phyloP scores from a whole-genome alignment of 2,113 vertebrate species.

The Barnardius zonarius region DNA sequence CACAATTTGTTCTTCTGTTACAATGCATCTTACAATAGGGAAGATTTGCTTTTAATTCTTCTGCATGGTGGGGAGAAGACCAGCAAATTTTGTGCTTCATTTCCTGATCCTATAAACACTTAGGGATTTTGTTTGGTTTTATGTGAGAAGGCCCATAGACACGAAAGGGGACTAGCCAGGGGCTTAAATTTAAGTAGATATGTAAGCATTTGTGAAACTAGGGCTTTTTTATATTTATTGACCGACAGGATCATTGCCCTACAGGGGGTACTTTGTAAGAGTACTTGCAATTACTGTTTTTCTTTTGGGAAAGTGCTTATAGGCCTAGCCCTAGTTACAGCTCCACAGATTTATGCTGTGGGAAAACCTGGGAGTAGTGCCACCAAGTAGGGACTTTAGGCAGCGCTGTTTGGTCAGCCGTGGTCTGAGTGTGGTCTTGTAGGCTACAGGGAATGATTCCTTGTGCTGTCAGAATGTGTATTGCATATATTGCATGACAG shows the following conservation, averaged over 20 bases:
- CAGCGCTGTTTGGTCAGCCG: background rate
- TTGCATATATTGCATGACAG: no score
- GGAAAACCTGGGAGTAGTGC: background rate
- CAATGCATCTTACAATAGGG: background rate
- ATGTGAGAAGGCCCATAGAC: background rate
- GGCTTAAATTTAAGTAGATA: slow-evolving; percentile 27
- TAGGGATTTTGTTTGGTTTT: background rate
- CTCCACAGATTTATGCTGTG: background rate
- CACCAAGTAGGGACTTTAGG: background rate
- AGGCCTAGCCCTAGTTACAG: background rate
- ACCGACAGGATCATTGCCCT: background rate
- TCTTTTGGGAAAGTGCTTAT: background rate
- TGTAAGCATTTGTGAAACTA: background rate
- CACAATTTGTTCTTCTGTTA: background rate
- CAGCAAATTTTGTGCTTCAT: background rate
- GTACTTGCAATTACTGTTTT: background rate
- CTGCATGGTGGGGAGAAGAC: background rate
- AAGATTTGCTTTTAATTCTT: slow-evolving; percentile 17
- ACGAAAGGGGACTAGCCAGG: background rate
- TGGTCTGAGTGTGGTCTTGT: background rate
- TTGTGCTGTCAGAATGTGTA: background rate
- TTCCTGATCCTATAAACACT: background rate
- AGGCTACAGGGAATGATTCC: background rate
- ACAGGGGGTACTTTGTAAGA: background rate
- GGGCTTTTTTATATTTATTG: slow-evolving; percentile 10